phyloP scores from a whole-genome alignment of 2,113 vertebrate genomes.

The Planiliza haematocheilus region DNA sequence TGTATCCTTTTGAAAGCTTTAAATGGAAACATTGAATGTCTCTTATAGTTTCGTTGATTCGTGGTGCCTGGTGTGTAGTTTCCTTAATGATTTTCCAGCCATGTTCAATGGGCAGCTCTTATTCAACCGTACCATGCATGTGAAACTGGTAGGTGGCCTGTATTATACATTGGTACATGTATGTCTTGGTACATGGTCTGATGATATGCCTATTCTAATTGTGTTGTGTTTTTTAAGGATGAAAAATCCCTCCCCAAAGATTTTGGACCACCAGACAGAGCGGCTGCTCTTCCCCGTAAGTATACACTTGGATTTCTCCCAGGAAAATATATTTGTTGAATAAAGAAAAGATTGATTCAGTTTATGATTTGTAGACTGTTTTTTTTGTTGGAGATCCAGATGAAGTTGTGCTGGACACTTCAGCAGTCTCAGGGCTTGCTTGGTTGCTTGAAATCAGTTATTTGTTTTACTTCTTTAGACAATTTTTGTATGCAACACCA shows the following conservation, averaged over 20 bases:
- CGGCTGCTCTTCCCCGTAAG: conserved; percentile 94
- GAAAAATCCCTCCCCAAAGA: conserved; percentile 96
- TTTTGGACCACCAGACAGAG: conserved; percentile 91
- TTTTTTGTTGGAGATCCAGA: neutral
- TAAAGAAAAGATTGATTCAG: too few species aligned
- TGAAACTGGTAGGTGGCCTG: conserved; percentile 92
- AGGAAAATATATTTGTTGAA: neutral
- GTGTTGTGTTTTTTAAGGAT: conserved; percentile 82
- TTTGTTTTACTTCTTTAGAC: too few species aligned
- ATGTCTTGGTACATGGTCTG: too few species aligned
- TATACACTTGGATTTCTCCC: conserved; percentile 21
- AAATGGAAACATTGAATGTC: neutral
- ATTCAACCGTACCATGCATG: conserved; percentile 97
- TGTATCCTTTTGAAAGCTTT: conserved; percentile 90
- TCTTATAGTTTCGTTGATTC: neutral
- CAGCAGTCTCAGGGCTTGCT: too few species aligned
- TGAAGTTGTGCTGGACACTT: neutral
- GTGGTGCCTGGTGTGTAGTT: neutral
- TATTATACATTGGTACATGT: neutral
- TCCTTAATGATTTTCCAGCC: conserved; percentile 87
- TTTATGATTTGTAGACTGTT: too few species aligned
- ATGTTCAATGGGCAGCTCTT: conserved; percentile 98
- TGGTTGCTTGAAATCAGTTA: too few species aligned
- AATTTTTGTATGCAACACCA: too few species aligned
- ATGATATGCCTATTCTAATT: neutral